These are phyloP conservation scores for rabbit (Oryctolagus cuniculus) DNA, from an alignment of 2,113 vertebrate genomes.

Conservation along the genomic window mOryCun1.1 NC_091453.1:80434001-80434500, in stretches of 20 bases:
- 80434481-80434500: not conserved
- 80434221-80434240: not conserved
- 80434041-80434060: too few species aligned
- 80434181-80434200: slow-evolving; percentile 35
- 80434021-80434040: too few species aligned
- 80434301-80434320: not conserved
- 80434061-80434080: not conserved
- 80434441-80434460: not conserved
- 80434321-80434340: slow-evolving; percentile 5
- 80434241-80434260: slow-evolving; percentile 15
- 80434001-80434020: too few species aligned
- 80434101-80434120: not conserved
- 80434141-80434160: slow-evolving; percentile 3
- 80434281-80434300: slow-evolving; percentile 40
- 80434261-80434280: not conserved
- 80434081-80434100: slow-evolving; percentile 18
- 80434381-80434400: not conserved
- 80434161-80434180: not conserved
- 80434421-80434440: slow-evolving; percentile 44
- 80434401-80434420: slow-evolving; percentile 21
- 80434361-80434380: slow-evolving; percentile 22
- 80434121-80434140: slow-evolving; percentile 34
- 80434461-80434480: not conserved
- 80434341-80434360: slow-evolving; percentile 42
- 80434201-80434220: not conserved